Evolutionary conservation across 2,888 invertebrate genomes (phyloP).

Genomic region (Sycophila texana): DNA sequence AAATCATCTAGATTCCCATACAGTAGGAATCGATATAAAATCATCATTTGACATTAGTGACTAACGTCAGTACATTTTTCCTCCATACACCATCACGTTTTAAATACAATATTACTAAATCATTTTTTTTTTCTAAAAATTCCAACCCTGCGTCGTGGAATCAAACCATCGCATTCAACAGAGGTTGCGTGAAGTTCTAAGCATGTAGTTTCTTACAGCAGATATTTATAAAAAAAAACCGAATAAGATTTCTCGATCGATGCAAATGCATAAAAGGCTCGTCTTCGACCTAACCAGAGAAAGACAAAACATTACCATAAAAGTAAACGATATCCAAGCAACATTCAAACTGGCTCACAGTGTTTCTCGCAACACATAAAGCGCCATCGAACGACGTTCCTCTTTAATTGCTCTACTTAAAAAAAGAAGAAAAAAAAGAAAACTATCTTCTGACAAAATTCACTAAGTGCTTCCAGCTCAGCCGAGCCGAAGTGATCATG

Average conservation of each 20-base stretch:
- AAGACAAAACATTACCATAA: background rate
- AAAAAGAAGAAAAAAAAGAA: too few species aligned
- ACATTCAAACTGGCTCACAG: background rate
- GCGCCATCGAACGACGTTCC: too few species aligned
- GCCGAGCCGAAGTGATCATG: too few species aligned
- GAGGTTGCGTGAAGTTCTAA: background rate
- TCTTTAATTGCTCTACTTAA: too few species aligned
- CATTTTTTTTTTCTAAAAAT: background rate
- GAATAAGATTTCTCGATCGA: background rate
- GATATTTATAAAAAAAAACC: slow-evolving; percentile 22
- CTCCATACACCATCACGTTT: background rate
- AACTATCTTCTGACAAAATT: too few species aligned
- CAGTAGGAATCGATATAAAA: slow-evolving; percentile 17
- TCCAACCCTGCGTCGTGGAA: slow-evolving; percentile 15
- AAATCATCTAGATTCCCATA: slow-evolving; percentile 30
- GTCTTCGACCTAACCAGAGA: background rate
- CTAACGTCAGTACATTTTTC: too few species aligned
- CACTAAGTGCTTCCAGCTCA: too few species aligned
- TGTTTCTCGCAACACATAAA: background rate
- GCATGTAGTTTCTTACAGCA: slow-evolving; percentile 24
- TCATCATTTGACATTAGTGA: too few species aligned
- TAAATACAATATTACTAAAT: slow-evolving; percentile 4
- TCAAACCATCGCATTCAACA: background rate
- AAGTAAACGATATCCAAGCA: slow-evolving; percentile 17
- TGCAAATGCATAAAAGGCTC: slow-evolving; percentile 41